Evolutionary conservation across 2,797 vertebrate species (phyloP), one percentile per base, ranked within the genome.

Genomic region (Pogonophryne albipinna): DNA sequence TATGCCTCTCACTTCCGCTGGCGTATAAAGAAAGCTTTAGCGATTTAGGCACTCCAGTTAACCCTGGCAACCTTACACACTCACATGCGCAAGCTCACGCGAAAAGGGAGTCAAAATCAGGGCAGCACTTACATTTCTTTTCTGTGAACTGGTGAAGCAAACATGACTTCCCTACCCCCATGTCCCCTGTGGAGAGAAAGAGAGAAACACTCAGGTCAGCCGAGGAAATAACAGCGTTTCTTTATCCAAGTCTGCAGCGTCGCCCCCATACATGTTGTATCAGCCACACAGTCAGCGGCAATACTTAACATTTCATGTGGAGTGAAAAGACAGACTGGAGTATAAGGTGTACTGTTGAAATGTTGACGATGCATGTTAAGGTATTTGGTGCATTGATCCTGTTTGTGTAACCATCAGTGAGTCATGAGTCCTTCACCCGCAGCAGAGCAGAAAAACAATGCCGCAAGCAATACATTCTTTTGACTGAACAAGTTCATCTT

Each of bases 91-190:
- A 38, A 6, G 27, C 27, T 27, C 27, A 27, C 11, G 64, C 49
- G 45, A 74, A 74, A 20, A 68, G 71, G 19, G 12, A 69, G 58
- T 59, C 2, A 45, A 31, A 63, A 75, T 80, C 52, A 66, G 34
- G 78, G 79, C 49, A 49, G 83, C 92, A 97, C 97, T 99, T 96
- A 99, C 98, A 99, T 96, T 99, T 99, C 95, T 99, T 99, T 96
- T 99, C 98, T 94, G 98, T 99, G 92, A 99, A 99, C 42, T 99
- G 98, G 90, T 99, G 98, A 93, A 99, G 98, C 94, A 99, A 97
- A 95, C 98, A 99, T 87, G 98, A 99, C 94, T 99, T 99, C 84
- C 98, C 98, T 89, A 99, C 98, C 83, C 98, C 98, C 98, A 99
- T 99, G 92, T 99, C 98, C 82, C 98, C 98, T 99, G 92, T 68